Percentiles rank a stretch among this genome's conserved stretches.
Conservation (phyloP, 2,888 invertebrate genomes). For the Drosophila atroscutellata region DNA sequence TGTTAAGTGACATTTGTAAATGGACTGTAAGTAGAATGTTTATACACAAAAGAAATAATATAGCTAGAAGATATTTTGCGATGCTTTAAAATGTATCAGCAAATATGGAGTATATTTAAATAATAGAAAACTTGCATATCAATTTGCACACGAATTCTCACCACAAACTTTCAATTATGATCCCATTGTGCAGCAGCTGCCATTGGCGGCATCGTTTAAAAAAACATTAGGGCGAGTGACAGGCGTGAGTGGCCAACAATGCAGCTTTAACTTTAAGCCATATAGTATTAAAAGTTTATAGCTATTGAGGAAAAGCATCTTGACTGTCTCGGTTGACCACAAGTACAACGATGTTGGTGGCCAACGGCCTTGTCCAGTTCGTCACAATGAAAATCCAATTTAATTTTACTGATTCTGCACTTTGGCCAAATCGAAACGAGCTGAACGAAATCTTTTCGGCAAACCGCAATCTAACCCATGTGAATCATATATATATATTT, state of each 20-base stretch:
- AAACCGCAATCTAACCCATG: conserved; percentile 45
- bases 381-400: conserved; percentile 80
- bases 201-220: conserved; percentile 66
- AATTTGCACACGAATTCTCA: conserved; percentile 15
- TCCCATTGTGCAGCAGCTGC: conserved; percentile 48
- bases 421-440: conserved; percentile 70
- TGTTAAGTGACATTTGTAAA: conserved; percentile 34
- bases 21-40: neutral
- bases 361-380: conserved; percentile 66
- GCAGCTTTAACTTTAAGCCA: conserved; percentile 46
- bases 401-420: conserved; percentile 79
- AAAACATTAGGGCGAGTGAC: conserved; percentile 69
- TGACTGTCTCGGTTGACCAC: conserved; percentile 48
- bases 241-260: conserved; percentile 30
- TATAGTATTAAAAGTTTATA: conserved; percentile 58
- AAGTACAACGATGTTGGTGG: conserved; percentile 43
- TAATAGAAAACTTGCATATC: neutral
- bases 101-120: neutral
- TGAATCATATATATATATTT: conserved; percentile 20
- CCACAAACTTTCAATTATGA: conserved; percentile 38
- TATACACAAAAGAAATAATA: neutral
- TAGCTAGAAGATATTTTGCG: too few relatives aligned
- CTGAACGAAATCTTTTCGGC: conserved; percentile 56
- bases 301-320: conserved; percentile 32
- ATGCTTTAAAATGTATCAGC: neutral